Percentiles rank a stretch among this genome's conserved stretches.
Evolutionary conservation across 2,797 vertebrate species (phyloP).

Genomic region (Knipowitschia caucasica): DNA sequence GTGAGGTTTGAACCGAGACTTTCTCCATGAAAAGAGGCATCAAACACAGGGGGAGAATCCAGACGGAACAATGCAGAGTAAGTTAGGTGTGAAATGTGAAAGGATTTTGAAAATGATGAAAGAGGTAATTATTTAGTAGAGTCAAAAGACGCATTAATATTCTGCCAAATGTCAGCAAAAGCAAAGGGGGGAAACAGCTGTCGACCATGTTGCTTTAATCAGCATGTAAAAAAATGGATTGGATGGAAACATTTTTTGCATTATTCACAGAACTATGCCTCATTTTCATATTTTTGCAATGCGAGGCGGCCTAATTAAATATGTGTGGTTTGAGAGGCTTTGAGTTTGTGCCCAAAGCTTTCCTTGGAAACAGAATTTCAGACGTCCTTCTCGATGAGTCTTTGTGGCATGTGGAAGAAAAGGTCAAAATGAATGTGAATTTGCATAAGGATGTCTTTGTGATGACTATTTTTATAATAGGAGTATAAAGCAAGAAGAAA

Average conservation of each 20-base stretch:
- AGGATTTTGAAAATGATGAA: slow-evolving; percentile 33
- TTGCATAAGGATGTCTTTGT: slow-evolving; percentile 51
- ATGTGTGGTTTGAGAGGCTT: slow-evolving; percentile 44
- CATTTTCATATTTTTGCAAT: slow-evolving; percentile 35
- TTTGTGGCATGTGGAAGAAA: slow-evolving; percentile 50
- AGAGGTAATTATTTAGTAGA: slow-evolving; percentile 27
- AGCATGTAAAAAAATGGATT: slow-evolving; percentile 26
- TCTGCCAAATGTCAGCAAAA: slow-evolving; percentile 38
- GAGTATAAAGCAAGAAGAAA: slow-evolving; percentile 40
- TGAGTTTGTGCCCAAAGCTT: slow-evolving; percentile 42
- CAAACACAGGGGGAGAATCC: slow-evolving; percentile 18
- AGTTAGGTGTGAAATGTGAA: slow-evolving; percentile 23
- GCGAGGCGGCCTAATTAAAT: slow-evolving; percentile 40
- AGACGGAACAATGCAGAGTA: slow-evolving; percentile 15
- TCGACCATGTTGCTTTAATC: slow-evolving; percentile 36
- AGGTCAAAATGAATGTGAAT: slow-evolving; percentile 62
- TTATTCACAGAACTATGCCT: slow-evolving; percentile 28
- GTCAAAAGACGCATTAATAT: slow-evolving; percentile 23
- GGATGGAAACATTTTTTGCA: slow-evolving; percentile 30
- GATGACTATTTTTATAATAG: slow-evolving; percentile 40
- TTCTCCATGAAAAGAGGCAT: slow-evolving; percentile 28
- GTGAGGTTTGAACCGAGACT: slow-evolving; percentile 23
- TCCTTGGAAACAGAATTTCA: slow-evolving; percentile 57
- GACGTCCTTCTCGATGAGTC: slow-evolving; percentile 53
- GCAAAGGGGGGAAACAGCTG: slow-evolving; percentile 26